phyloP scores from a whole-genome alignment of 53 echinoderm and acorn worm genomes.

The Astropecten irregularis region DNA sequence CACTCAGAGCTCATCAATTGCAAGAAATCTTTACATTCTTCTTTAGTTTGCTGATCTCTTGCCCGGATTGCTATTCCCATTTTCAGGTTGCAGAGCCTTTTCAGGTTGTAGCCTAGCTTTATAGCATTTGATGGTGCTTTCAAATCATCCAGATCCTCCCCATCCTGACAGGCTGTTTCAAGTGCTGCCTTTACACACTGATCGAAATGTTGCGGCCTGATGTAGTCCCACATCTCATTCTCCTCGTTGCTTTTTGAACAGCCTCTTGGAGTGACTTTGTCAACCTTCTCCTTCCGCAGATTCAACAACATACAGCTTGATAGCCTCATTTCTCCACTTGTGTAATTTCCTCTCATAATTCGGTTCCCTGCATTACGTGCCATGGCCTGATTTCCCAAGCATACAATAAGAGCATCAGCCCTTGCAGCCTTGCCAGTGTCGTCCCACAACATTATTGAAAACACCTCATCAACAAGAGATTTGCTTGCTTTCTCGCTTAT shows the following conservation, averaged over 20 bases:
- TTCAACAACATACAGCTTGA: neutral
- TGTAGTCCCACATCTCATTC: conserved; percentile 20
- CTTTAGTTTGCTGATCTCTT: neutral
- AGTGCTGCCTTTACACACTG: conserved; percentile 8
- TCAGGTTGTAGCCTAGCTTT: neutral
- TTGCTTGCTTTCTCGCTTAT: neutral
- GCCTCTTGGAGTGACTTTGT: neutral
- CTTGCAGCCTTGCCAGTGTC: neutral
- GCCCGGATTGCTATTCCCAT: neutral
- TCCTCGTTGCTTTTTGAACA: conserved; percentile 3
- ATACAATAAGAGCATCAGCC: neutral
- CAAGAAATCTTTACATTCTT: conserved; percentile 2
- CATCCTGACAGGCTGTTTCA: neutral
- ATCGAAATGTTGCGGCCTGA: conserved; percentile 16
- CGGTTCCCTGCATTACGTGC: neutral
- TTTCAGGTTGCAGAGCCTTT: neutral
- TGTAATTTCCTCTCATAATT: neutral
- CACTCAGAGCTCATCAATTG: neutral
- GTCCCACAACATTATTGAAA: conserved; percentile 6
- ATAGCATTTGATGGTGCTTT: conserved; percentile 23
- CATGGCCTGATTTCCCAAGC: neutral
- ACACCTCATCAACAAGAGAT: neutral
- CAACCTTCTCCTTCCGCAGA: neutral
- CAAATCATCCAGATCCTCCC: neutral
- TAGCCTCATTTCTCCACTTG: neutral